Conservation (phyloP, 2,888 invertebrate species). For the Mythimna loreyi region DNA sequence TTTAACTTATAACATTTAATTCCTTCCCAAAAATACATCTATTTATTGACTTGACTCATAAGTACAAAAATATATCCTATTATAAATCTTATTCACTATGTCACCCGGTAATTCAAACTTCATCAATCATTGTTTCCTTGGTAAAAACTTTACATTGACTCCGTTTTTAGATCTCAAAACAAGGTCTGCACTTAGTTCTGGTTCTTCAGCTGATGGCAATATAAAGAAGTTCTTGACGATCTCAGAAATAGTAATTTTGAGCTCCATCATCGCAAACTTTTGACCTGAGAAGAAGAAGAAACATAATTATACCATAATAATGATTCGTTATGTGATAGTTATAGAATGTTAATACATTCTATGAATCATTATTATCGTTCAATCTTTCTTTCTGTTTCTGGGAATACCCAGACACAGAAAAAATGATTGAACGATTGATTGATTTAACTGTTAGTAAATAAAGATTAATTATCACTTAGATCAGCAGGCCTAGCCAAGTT, state of each 20-base stretch:
- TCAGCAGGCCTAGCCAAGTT: no score
- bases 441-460: no score
- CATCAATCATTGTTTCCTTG: conserved; percentile 41
- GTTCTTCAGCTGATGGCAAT: conserved; percentile 73
- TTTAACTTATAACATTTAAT: conserved; percentile 37
- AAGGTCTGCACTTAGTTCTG: conserved; percentile 77
- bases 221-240: conserved; percentile 86
- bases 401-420: no score
- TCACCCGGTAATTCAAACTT: conserved; percentile 8
- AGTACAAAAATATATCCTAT: conserved; percentile 24
- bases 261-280: conserved; percentile 87
- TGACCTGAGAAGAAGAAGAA: conserved; percentile 69
- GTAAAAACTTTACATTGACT: conserved; percentile 75
- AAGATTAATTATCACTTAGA: no score
- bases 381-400: no score
- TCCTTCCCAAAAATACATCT: conserved; percentile 17
- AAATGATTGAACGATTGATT: no score
- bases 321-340: no score
- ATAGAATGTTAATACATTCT: no score
- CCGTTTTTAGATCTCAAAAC: conserved; percentile 80
- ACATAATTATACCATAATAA: no score
- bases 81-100: conserved; percentile 10
- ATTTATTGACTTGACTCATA: conserved; percentile 12
- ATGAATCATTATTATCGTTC: no score
- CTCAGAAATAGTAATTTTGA: conserved; percentile 89